Base-by-base conservation (phyloP, 2,113 vertebrate species). In the Atherinomorus stipes region DNA sequence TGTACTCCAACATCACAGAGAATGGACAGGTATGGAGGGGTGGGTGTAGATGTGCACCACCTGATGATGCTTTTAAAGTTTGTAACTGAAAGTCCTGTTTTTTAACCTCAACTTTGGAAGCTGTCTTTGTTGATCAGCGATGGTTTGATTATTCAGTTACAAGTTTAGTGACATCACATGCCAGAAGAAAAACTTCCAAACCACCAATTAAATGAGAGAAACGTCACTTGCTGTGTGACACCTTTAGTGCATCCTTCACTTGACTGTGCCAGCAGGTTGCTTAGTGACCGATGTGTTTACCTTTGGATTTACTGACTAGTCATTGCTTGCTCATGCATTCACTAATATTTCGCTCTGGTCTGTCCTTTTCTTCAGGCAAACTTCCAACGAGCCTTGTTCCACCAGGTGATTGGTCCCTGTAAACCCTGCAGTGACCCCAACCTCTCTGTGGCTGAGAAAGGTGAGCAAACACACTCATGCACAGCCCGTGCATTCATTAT, bases 361-460 rank as follows among this genome's bases (percentile, higher is more conserved):
- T 25, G 0, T 54, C 3, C 23, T 58, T 42, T 9, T 68, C 78
- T 66, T 37, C 88, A 99, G 97, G 95, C 94, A 25, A 97, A 94
- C 88, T 95, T 98, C 89, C 98, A 98, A 93, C 93, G 96, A 62
- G 97, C 97, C 12, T 89, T 99, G 79, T 94, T 98, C 89, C 98
- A 99, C 83, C 98, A 99, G 89, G 96, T 99, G 90, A 96, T 96
- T 11, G 97, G 98, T 77, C 95, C 97, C 0, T 98, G 97, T 89
- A 99, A 99, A 91, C 98, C 97, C 28, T 98, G 96, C 95, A 99
- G 98, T 47, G 98, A 99, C 87, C 98, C 98, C 65, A 99, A 99
- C 91, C 95, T 99, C 11, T 99, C 98, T 34, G 95, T 98, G 78
- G 96, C 95, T 64, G 98, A 99, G 90, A 99, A 98, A 96, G 97